Base-by-base conservation (phyloP, 2,113 vertebrate genomes). In the Cyanoliseus patagonus region DNA sequence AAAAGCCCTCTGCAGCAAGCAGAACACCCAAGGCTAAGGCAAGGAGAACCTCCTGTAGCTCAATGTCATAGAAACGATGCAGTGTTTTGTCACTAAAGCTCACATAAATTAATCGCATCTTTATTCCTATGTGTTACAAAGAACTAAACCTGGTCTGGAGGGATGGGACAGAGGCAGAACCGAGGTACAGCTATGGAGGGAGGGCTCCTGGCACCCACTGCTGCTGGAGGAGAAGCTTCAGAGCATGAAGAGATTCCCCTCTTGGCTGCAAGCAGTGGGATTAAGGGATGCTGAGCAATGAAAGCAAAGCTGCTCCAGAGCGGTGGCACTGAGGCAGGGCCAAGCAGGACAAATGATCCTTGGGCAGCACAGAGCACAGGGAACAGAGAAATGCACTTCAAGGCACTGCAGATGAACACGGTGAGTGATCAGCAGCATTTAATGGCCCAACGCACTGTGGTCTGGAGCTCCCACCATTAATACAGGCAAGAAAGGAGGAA, bases 401-500 rank as follows among this genome's bases (percentile, higher is more conserved):
- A 97, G 95, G 96, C 96, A 95, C 95, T 77, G 95, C 96, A 92
- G 94, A 86, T 35, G 51, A 90, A 67, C 90, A 57, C 2, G 57
- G 85, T 80, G 93, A 92, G 95, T 46, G 83, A 95, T 47, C 95
- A 95, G 95, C 96, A 96, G 97, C 95, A 94, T 96, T 96, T 95
- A 94, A 94, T 94, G 92, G 81, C 93, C 96, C 88, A 19, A 39
- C 10, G 41, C 15, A 76, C 90, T 55, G 85, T 72, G 37, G 85
- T 11, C 28, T 47, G 61, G 92, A 88, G 85, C 95, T 77, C 86
- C 93, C 87, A 86, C 76, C 90, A 51, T 68, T 55, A 79, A 86
- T 57, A 95, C 87, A 95, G 72, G 96, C 95, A 89, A 86, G 93
- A 67, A 92, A 88, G 89, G 28, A 92, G 86, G 86, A 94, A 92